These are phyloP conservation scores for Bambusicola thoracicus DNA, from an alignment of 2,113 vertebrate genomes.

Conservation along the genomic window DNA sequence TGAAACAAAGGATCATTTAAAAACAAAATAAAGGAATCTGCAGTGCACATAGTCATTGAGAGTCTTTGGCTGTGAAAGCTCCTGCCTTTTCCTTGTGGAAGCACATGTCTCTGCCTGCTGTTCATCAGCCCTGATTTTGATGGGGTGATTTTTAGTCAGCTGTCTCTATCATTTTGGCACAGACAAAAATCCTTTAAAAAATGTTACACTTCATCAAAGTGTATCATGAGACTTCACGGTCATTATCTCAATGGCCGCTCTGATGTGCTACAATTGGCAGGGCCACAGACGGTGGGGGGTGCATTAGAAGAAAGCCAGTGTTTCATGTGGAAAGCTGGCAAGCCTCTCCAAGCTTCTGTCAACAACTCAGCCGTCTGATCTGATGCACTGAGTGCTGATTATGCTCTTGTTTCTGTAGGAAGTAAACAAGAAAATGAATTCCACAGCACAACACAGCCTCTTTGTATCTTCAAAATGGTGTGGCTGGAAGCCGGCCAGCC, in stretches of 20 bases:
- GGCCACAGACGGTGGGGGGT: constrained; percentile 82
- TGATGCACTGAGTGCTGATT: constrained; percentile 86
- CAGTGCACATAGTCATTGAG: constrained; percentile 38
- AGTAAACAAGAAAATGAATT: constrained; percentile 93
- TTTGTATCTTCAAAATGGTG: constrained; percentile 87
- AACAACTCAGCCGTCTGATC: constrained; percentile 85
- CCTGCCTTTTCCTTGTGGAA: constrained; percentile 74
- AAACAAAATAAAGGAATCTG: constrained; percentile 45
- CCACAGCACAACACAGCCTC: constrained; percentile 86
- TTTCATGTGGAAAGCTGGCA: constrained; percentile 86
- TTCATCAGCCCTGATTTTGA: constrained; percentile 83
- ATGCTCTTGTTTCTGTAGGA: constrained; percentile 89
- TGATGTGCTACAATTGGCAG: constrained; percentile 88
- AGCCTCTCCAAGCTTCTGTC: constrained; percentile 85
- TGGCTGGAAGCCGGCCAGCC: constrained; percentile 81
- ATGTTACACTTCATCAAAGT: constrained; percentile 90
- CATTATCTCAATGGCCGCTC: constrained; percentile 88
- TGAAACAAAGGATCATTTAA: constrained; percentile 72
- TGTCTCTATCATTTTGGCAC: constrained; percentile 85
- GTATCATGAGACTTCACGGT: constrained; percentile 86
- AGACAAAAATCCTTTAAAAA: constrained; percentile 86
- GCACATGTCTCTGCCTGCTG: constrained; percentile 77
- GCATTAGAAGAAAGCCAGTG: constrained; percentile 83
- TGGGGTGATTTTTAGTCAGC: constrained; percentile 84
- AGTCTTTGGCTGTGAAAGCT: constrained; percentile 68